Evolutionary conservation across 2,113 vertebrate genomes (phyloP).

Genomic region (Larimichthys crocea): DNA sequence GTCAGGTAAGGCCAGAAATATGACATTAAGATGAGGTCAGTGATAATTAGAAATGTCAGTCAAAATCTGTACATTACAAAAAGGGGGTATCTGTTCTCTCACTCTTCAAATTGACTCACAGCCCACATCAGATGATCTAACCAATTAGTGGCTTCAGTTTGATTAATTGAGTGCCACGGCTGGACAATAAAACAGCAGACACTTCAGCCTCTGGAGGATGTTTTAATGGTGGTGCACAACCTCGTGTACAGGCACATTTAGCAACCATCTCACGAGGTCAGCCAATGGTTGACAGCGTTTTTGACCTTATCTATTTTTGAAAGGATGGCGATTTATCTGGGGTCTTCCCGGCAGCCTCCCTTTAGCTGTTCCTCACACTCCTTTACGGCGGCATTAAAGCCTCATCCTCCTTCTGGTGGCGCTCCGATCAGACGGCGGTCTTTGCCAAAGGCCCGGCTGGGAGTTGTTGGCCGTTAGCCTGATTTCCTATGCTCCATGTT

Average conservation of each 20-base stretch:
- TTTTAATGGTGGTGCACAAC: slow-evolving; percentile 68
- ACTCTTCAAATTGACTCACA: slow-evolving; percentile 62
- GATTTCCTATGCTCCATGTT: slow-evolving; percentile 66
- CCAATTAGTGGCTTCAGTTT: slow-evolving; percentile 68
- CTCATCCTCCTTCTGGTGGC: slow-evolving; percentile 71
- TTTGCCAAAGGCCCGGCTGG: slow-evolving; percentile 65
- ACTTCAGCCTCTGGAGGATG: slow-evolving; percentile 46
- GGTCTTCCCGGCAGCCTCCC: slow-evolving; percentile 50
- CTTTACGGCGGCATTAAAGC: slow-evolving; percentile 69
- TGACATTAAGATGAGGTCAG: slow-evolving; percentile 55
- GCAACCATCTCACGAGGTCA: slow-evolving; percentile 58
- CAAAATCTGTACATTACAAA: slow-evolving; percentile 41
- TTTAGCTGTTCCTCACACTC: slow-evolving; percentile 59
- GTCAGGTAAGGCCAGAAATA: slow-evolving; percentile 37
- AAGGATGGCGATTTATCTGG: slow-evolving; percentile 66
- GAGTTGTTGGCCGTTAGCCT: slow-evolving; percentile 69
- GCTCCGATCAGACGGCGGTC: slow-evolving; percentile 63
- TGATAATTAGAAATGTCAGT: slow-evolving; percentile 33
- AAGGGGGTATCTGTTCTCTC: slow-evolving; percentile 18
- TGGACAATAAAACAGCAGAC: slow-evolving; percentile 68
- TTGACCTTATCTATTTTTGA: slow-evolving; percentile 78
- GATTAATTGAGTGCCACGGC: slow-evolving; percentile 70
- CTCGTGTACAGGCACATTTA: slow-evolving; percentile 60
- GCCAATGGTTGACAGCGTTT: slow-evolving; percentile 49
- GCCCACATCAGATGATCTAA: slow-evolving; percentile 72